Base-by-base conservation (phyloP, 1,140 invertebrate genomes). In the Heliconius congener region DNA sequence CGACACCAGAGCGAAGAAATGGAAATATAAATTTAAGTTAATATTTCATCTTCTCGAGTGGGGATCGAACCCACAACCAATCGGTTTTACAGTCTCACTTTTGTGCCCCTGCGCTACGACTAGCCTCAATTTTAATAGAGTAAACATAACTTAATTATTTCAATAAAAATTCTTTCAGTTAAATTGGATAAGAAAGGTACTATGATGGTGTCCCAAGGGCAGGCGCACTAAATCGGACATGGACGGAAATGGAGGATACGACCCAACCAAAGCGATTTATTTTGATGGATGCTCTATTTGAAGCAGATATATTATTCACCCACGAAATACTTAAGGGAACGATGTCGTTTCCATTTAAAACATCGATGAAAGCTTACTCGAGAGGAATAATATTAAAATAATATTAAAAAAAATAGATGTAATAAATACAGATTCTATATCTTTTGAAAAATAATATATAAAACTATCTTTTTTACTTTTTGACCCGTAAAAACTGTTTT, bases 221-320 rank as follows among this genome's bases (percentile, higher is more conserved):
- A 74, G 74, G 71, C 79, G 81, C 81, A 77, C 78, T 57, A 84
- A 87, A 85, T 84, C 74, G 83, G 78, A 80, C 77, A 60, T 78
- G 74, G 30, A 74, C 78, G 83, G 79, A 80, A 83, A 81, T 80
- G 80, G 80, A 79, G 83, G 82, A 83, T 82, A 81, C 78, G 81
- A 79, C 42, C 80, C 77, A 78, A 85, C 85, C 82, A 80, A 78
- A 80, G 83, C 86, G 85, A 90, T 88, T 88, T 89, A 89, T 88
- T 88, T 89, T 88, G 88, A 88, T 90, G 79, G 85, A 89, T 84
- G 77, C 83, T 81, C 81, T 75, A 82, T 86, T 84, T 79, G 74
- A 78, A 80, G 70, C 72, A 75, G 84, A 86, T 85, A 81, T 86
- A 79, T 82, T 77, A 80, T 82, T 80, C 76, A 81, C 42, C 73